These are phyloP conservation scores for Peromyscus eremicus DNA, from an alignment of 2,797 vertebrate species.

Conservation along the genomic window DNA sequence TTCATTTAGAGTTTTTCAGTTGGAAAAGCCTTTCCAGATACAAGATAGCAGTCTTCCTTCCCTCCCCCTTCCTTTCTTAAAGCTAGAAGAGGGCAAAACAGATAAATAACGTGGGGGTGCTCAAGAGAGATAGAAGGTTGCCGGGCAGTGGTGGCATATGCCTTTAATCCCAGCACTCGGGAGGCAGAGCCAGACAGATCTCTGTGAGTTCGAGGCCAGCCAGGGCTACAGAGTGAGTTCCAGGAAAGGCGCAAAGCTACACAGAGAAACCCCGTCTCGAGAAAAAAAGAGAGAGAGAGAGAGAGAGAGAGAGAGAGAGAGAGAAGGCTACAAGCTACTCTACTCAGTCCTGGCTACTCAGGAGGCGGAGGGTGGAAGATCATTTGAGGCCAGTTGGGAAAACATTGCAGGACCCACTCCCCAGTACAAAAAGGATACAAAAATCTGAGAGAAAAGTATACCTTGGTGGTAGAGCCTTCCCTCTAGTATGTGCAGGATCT, in stretches of 20 bases:
- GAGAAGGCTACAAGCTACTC: constrained; percentile 20
- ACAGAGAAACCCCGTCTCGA: too few relatives aligned
- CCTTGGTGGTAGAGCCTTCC: neutral
- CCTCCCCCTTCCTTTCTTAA: neutral
- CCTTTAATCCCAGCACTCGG: too few relatives aligned
- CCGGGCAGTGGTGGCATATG: too few relatives aligned
- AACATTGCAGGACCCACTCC: neutral
- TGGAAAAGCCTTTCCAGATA: constrained; percentile 48
- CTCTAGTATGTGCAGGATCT: neutral
- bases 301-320: too few relatives aligned
- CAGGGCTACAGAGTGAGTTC: too few relatives aligned
- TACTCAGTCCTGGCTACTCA: neutral
- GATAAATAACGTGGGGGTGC: neutral
- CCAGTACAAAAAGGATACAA: neutral
- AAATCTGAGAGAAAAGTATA: neutral
- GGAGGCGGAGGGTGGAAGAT: neutral
- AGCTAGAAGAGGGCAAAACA: neutral
- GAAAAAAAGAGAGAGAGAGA: too few relatives aligned
- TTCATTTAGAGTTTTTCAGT: constrained; percentile 4
- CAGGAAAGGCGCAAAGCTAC: too few relatives aligned
- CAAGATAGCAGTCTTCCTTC: neutral
- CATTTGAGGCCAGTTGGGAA: neutral
- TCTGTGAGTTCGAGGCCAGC: too few relatives aligned
- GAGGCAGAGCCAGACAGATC: too few relatives aligned
- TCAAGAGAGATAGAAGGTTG: neutral